Conservation (phyloP, 2,797 vertebrate species). For the Melanotaenia parkinsoni region DNA sequence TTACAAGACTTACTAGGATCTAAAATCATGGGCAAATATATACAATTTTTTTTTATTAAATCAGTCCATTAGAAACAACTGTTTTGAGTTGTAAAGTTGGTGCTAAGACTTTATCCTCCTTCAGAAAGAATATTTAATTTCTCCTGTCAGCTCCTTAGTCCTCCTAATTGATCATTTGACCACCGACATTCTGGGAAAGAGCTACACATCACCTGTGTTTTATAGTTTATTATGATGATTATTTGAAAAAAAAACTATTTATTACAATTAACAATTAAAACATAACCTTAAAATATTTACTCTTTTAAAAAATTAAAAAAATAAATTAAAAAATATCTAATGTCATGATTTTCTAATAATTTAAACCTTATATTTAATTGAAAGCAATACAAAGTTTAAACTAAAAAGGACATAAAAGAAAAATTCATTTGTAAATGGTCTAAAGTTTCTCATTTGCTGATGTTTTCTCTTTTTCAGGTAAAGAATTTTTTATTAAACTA, state of each 20-base stretch:
- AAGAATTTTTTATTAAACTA: not conserved
- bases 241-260: not conserved
- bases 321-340: not conserved
- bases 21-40: not conserved
- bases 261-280: not conserved
- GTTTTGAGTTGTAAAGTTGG: constrained; percentile 10
- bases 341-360: not conserved
- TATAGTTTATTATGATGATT: not conserved
- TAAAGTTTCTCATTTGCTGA: not conserved
- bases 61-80: not conserved
- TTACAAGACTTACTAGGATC: not conserved
- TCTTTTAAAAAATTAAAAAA: no score
- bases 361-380: not conserved
- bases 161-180: not conserved
- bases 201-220: not conserved
- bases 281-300: not conserved
- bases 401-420: not conserved
- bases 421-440: not conserved
- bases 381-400: not conserved
- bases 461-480: not conserved
- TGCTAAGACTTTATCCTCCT: not conserved
- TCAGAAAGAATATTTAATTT: constrained; percentile 4
- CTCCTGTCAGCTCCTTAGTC: not conserved
- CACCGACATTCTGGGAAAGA: not conserved
- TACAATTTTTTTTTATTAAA: not conserved